A percentile compares a stretch with the other conserved stretches of the same genome.
Conservation (phyloP, 1,140 invertebrate species). For the Cataglyphis hispanica region DNA sequence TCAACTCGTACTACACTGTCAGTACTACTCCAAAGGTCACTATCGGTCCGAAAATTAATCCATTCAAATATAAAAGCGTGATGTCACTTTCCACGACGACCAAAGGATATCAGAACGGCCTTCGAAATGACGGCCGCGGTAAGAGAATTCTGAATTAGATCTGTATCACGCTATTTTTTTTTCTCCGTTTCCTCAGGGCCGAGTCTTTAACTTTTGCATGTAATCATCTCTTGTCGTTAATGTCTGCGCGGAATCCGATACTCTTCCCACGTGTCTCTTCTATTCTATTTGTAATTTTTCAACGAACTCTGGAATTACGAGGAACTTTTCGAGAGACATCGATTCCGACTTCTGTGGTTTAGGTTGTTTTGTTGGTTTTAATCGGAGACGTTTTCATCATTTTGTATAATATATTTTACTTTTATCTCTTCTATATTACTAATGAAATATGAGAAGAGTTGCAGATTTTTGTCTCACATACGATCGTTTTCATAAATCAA, state of each 20-base stretch:
- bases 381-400: neutral
- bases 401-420: neutral
- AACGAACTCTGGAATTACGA: neutral
- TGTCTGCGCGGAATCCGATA: neutral
- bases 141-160: constrained; percentile 80
- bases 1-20: constrained; percentile 72
- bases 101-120: constrained; percentile 78
- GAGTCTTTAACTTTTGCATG: constrained; percentile 42
- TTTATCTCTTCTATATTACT: constrained; percentile 11
- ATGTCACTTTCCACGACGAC: constrained; percentile 77
- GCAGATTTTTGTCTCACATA: neutral
- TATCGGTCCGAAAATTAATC: constrained; percentile 81
- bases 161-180: constrained; percentile 49
- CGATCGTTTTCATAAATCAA: neutral
- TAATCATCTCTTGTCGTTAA: neutral
- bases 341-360: neutral
- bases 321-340: constrained; percentile 27
- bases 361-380: neutral
- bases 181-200: constrained; percentile 52
- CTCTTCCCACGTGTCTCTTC: neutral
- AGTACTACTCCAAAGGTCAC: constrained; percentile 77
- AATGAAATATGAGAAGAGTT: constrained; percentile 14
- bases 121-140: constrained; percentile 81
- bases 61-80: constrained; percentile 82
- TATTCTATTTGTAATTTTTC: neutral